Evolutionary conservation across 2,797 vertebrate species (phyloP), one percentile per base, ranked within the genome.

Genomic region (Lacerta agilis): DNA sequence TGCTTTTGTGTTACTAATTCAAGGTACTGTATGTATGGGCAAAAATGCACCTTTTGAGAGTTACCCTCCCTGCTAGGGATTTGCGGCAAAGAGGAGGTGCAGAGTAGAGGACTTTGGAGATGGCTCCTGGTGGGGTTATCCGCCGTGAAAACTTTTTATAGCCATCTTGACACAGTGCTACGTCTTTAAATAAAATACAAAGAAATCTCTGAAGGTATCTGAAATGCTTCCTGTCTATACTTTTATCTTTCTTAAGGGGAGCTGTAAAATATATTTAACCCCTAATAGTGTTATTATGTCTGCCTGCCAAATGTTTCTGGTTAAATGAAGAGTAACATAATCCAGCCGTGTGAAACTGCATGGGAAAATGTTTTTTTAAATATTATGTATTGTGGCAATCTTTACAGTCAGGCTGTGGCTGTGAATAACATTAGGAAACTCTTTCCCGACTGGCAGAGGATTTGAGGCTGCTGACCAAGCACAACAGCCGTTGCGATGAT

Each of bases 1-100:
- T 93, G 93, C 94, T 95, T 96, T 95, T 96, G 94, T 95, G 92
- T 94, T 94, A 91, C 94, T 95, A 96, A 95, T 96, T 96, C 94
- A 94, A 95, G 93, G 93, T 95, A 94, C 94, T 94, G 91, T 95
- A 94, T 92, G 89, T 95, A 94, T 92, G 94, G 93, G 93, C 95
- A 93, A 95, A 95, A 94, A 94, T 94, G 93, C 86, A 83, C 92
- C 93, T 94, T 94, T 95, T 88, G 87, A 93, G 93, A 91, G 89
- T 93, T 95, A 92, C 11, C 75, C 29, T 76, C 92, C 90, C 91
- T 94, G 77, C 64, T 92, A 89, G 94, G 93, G 92, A 91, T 89
- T 93, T 92, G 91, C 88, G 90, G 89, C 88, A 93, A 93, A 76
- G 90, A 93, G 93, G 91, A 90, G 92, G 88, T 94, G 36, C 75